Evolutionary conservation across 2,113 vertebrate species (phyloP), one percentile per base, ranked within the genome.

Genomic region (Nannospalax galili): DNA sequence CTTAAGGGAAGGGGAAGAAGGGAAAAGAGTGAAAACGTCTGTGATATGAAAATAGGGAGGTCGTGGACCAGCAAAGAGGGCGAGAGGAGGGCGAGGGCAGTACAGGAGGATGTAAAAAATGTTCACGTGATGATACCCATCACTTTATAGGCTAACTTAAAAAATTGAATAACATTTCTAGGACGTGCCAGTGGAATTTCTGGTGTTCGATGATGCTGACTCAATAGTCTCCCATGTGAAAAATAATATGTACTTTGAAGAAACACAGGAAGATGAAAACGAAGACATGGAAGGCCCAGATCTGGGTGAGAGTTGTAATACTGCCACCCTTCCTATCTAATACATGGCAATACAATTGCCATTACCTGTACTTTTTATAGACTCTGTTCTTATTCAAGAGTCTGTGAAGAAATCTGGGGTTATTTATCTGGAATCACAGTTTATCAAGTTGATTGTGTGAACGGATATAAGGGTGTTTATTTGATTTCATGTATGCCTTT

Each of bases 141-240:
- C 24, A 72, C 24, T 56, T 56, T 37, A 1, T 19, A 28, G 40
- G 67, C 67, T 87, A 72, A 87, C n/a, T 72, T 72, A 24, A 87
- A 37, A 70, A 70, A 48, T 48, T 35, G 48, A 85, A 86, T 40
- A 32, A 75, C 20, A n/a, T 93, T 94, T 93, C 40, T 88, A 99
- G 99, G 98, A 98, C 62, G 96, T 88, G 17, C 98, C 98, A 88
- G 95, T 99, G 88, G 99, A 98, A 88, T 99, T 99, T 96, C 95
- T 99, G 96, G 98, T 98, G 30, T 96, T 99, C 90, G 98, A 98
- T 95, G 98, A 98, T 95, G 91, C 98, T 0, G 99, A 99, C 60
- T 99, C 98, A 88, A 97, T 99, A 90, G 9, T 99, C 91, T 98
- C 98, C 45, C 97, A 98, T 72, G 98, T 99, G 92, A 97, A 98